A percentile compares a stretch with the other conserved stretches of the same genome.
Conservation (phyloP, 2,113 vertebrate genomes). For the Romanogobio albipinnatus region DNA sequence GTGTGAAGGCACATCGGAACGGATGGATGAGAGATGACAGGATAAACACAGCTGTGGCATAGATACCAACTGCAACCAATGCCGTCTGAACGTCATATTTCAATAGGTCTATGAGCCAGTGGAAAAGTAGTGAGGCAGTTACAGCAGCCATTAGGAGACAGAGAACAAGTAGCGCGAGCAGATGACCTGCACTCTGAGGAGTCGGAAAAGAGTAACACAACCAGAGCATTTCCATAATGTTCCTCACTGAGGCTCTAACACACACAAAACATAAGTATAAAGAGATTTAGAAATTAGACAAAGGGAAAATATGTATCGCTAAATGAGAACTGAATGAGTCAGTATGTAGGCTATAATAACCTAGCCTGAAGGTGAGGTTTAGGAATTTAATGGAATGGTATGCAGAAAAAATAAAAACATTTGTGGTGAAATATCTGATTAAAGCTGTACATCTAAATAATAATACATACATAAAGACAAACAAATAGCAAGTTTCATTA, state of each 20-base stretch:
- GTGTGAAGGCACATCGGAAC: constrained; percentile 84
- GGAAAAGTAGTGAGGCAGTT: constrained; percentile 75
- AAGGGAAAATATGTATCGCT: neutral
- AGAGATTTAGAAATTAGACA: neutral
- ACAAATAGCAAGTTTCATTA: neutral
- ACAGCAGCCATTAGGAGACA: constrained; percentile 71
- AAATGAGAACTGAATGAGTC: neutral
- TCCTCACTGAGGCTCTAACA: constrained; percentile 51
- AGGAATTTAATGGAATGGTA: neutral
- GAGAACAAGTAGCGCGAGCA: constrained; percentile 77
- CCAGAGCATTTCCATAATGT: constrained; percentile 73
- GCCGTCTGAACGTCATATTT: constrained; percentile 70
- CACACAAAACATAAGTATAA: constrained; percentile 26
- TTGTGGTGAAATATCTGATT: neutral
- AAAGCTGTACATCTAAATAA: neutral
- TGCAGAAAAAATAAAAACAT: neutral
- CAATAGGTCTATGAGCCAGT: constrained; percentile 82
- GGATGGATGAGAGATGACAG: constrained; percentile 82
- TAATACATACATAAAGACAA: neutral
- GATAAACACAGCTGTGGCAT: constrained; percentile 74
- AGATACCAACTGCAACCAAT: constrained; percentile 49
- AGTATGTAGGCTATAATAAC: neutral
- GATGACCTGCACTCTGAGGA: constrained; percentile 71
- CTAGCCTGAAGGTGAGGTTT: neutral
- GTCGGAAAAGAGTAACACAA: constrained; percentile 79